A percentile compares a stretch with the other conserved stretches of the same genome.
phyloP scores from a whole-genome alignment of 2,113 vertebrate species.

The Tragelaphus scriptus region DNA sequence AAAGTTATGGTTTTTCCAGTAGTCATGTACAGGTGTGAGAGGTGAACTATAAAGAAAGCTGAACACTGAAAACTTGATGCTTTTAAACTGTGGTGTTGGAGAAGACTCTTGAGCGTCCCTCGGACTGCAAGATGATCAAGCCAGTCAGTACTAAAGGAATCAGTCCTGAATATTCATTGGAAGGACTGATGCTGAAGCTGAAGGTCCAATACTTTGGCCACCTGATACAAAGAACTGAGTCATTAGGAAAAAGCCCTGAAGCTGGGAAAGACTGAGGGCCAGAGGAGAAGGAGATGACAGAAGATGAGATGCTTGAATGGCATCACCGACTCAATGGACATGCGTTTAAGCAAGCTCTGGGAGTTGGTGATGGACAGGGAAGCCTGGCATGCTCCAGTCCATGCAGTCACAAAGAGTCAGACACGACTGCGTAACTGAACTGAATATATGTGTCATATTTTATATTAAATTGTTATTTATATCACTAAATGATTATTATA shows the following conservation, averaged over 20 bases:
- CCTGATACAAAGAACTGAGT: background rate
- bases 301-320: background rate
- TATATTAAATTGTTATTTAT: background rate
- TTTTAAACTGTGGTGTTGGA: background rate
- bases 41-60: background rate
- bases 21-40: background rate
- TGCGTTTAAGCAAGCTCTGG: background rate
- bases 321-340: rapidly evolving
- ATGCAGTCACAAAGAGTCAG: rapidly evolving
- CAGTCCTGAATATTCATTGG: background rate
- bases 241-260: background rate
- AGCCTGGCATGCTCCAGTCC: rapidly evolving
- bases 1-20: background rate
- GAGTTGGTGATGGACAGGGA: background rate
- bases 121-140: background rate
- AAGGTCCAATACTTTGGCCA: background rate
- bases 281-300: background rate
- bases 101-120: background rate
- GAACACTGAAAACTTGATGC: background rate
- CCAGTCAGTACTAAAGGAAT: background rate
- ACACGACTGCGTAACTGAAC: rapidly evolving
- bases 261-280: background rate
- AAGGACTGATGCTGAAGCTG: background rate
- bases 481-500: background rate
- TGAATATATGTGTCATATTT: background rate